Evolutionary conservation across 2,888 invertebrate genomes (phyloP).

Genomic region (Acronicta alni): DNA sequence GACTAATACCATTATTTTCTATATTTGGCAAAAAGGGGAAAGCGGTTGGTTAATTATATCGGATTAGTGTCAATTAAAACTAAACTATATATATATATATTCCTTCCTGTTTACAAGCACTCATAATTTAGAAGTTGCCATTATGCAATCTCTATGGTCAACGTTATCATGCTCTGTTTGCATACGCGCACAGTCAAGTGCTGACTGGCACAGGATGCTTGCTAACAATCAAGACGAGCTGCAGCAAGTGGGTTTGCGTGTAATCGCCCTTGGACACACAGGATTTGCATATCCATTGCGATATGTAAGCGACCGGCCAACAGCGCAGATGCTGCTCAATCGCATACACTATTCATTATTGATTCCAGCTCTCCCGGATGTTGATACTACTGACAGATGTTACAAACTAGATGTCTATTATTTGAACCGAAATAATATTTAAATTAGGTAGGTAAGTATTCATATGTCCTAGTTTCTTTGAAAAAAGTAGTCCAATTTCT

Average conservation of each 20-base stretch:
- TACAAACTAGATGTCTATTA: neutral
- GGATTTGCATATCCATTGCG: slow-evolving; percentile 74
- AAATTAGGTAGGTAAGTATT: too few relatives aligned
- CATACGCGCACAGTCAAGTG: slow-evolving; percentile 41
- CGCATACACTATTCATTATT: slow-evolving; percentile 68
- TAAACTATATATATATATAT: too few relatives aligned
- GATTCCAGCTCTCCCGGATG: slow-evolving; percentile 48
- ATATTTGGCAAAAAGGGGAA: too few relatives aligned
- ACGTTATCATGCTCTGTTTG: slow-evolving; percentile 32
- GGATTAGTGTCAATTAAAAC: too few relatives aligned
- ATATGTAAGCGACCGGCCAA: slow-evolving; percentile 60
- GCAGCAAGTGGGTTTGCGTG: slow-evolving; percentile 75
- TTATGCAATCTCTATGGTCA: neutral
- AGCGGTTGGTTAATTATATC: too few relatives aligned
- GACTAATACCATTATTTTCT: too few relatives aligned
- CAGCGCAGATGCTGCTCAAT: slow-evolving; percentile 50
- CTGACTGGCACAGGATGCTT: slow-evolving; percentile 51
- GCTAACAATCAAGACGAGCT: slow-evolving; percentile 66
- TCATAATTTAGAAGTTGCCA: neutral
- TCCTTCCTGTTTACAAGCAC: too few relatives aligned
- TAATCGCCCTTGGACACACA: slow-evolving; percentile 75
- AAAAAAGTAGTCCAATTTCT: too few relatives aligned
- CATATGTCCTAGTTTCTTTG: too few relatives aligned
- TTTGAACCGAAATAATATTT: too few relatives aligned
- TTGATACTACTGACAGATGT: slow-evolving; percentile 1